A percentile compares a stretch with the other conserved stretches of the same genome.
These are phyloP conservation scores for Indri indri DNA, from an alignment of 2,113 vertebrate genomes.

Conservation along the genomic window DNA sequence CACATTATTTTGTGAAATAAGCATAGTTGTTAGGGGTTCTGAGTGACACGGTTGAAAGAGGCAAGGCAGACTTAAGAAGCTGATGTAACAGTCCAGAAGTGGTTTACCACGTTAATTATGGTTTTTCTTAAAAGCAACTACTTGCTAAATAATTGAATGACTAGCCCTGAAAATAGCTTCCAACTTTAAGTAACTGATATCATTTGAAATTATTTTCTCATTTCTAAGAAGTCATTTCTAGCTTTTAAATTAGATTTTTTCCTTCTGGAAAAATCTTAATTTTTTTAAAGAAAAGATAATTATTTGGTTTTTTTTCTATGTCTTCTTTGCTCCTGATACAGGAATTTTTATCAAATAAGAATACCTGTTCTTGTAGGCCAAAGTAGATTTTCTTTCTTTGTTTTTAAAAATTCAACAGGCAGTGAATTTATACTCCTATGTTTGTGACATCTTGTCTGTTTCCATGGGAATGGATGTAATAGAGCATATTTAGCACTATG, in stretches of 20 bases:
- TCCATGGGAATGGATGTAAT: constrained; percentile 21
- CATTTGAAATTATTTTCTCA: constrained; percentile 46
- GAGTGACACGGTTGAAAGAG: not conserved
- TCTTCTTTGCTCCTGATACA: not conserved
- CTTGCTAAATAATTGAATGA: not conserved
- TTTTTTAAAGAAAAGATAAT: not conserved
- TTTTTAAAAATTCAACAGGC: not conserved
- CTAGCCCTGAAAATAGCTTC: not conserved
- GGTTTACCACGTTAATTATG: not conserved
- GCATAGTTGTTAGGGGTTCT: not conserved
- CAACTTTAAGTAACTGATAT: constrained; percentile 5
- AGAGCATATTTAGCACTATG: constrained; percentile 29
- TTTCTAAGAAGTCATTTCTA: constrained; percentile 3
- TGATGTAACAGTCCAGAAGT: not conserved
- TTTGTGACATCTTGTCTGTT: constrained; percentile 17
- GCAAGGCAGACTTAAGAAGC: not conserved
- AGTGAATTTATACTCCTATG: not conserved
- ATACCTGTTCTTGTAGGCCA: not conserved
- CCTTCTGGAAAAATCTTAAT: not conserved
- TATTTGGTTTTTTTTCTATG: not conserved
- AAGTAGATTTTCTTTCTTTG: not conserved
- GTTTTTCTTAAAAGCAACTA: not conserved
- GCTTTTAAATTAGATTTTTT: not conserved
- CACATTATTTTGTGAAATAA: not conserved
- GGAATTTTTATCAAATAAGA: not conserved